These are phyloP conservation scores for Timema podura DNA, from an alignment of 2,888 invertebrate genomes.

Conservation along the genomic window DNA sequence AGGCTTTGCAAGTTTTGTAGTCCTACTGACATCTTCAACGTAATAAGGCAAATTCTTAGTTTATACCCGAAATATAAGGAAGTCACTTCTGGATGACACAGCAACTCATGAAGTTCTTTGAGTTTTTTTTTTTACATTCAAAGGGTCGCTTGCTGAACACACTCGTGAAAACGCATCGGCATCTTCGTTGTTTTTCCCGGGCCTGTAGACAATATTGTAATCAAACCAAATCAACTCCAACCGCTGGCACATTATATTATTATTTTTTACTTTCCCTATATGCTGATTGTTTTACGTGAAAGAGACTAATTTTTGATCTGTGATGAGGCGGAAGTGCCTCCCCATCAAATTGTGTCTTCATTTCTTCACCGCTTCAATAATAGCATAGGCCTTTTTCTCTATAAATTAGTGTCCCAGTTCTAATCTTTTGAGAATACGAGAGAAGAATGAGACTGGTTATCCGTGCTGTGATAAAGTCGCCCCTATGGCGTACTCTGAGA, in stretches of 20 bases:
- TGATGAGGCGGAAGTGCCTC: background rate
- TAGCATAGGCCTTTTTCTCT: slow-evolving; percentile 3
- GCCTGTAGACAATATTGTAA: background rate
- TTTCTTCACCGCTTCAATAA: background rate
- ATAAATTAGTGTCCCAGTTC: slow-evolving; percentile 2
- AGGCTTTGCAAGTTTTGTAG: background rate
- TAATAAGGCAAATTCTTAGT: slow-evolving; percentile 1
- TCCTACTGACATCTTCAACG: background rate
- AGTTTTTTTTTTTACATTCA: background rate
- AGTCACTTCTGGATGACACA: background rate
- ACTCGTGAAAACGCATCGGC: slow-evolving; percentile 5
- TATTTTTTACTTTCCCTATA: slow-evolving; percentile 9
- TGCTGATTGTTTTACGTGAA: slow-evolving; percentile 3
- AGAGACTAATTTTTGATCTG: slow-evolving; percentile 11
- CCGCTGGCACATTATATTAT: background rate
- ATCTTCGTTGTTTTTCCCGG: background rate
- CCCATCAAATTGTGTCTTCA: slow-evolving; percentile 3
- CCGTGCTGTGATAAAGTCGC: slow-evolving; percentile 27
- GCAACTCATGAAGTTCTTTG: background rate
- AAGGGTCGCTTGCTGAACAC: background rate
- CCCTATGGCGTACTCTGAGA: slow-evolving; percentile 24
- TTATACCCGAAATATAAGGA: background rate
- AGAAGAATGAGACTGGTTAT: slow-evolving; percentile 23
- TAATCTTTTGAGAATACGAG: background rate
- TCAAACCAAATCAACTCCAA: background rate